These are phyloP conservation scores for Poeciliopsis presidionis DNA, from an alignment of 2,797 vertebrate genomes.

Conservation along the genomic window DNA sequence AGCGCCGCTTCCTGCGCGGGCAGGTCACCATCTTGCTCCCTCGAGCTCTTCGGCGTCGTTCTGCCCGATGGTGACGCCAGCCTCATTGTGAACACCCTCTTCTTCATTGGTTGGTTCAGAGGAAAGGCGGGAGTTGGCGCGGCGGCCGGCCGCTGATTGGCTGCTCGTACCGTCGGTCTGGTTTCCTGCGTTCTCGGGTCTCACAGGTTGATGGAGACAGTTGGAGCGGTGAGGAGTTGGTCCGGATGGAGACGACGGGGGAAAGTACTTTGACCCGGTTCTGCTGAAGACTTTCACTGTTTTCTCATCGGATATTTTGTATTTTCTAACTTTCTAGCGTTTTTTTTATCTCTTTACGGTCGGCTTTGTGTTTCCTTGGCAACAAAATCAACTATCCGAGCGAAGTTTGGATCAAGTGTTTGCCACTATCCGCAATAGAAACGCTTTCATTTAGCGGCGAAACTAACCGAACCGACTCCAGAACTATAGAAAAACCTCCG, in stretches of 20 bases:
- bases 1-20: neutral
- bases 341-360: conserved; percentile 52
- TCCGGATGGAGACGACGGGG: conserved; percentile 25
- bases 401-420: conserved; percentile 71
- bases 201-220: conserved; percentile 60
- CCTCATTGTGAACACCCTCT: neutral
- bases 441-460: neutral
- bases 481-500: fast-evolving
- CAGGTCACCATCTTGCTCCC: neutral
- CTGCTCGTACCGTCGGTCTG: neutral
- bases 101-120: conserved; percentile 44
- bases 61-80: conserved; percentile 32
- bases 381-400: conserved; percentile 66
- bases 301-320: neutral
- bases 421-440: conserved; percentile 9
- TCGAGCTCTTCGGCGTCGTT: conserved; percentile 23
- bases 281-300: neutral
- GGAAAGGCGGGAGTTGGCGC: neutral
- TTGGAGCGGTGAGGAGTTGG: conserved; percentile 1
- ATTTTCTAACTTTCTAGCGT: conserved; percentile 16
- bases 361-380: conserved; percentile 62
- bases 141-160: conserved; percentile 31
- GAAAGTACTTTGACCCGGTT: neutral
- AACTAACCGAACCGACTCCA: neutral
- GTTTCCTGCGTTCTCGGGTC: neutral